Evolutionary conservation across 2,888 invertebrate species (phyloP).

Genomic region (Scaptomyza cyrtandrae): DNA sequence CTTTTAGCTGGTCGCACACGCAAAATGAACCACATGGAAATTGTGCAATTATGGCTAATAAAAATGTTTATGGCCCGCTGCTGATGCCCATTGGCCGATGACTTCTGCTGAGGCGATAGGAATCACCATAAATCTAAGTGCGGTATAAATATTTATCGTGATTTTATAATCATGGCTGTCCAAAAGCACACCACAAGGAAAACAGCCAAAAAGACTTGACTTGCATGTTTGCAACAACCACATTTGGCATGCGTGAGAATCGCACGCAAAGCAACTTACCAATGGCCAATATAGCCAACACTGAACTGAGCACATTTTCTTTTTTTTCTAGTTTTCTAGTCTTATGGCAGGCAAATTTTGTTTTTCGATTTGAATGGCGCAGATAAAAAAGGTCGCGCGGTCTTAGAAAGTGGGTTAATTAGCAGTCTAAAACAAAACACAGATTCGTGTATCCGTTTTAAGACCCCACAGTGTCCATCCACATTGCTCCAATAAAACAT

Average conservation of each 20-base stretch:
- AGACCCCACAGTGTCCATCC: conserved; percentile 24
- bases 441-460: conserved; percentile 15
- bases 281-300: conserved; percentile 22
- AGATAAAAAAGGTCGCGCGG: conserved; percentile 66
- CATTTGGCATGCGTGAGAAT: conserved; percentile 71
- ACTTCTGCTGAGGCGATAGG: conserved; percentile 63
- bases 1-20: conserved; percentile 36
- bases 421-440: conserved; percentile 28
- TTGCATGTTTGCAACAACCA: conserved; percentile 36
- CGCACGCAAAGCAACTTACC: conserved; percentile 49
- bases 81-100: conserved; percentile 60
- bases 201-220: conserved; percentile 31
- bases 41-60: conserved; percentile 73
- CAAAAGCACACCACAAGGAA: conserved; percentile 15
- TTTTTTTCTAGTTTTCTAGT: conserved; percentile 21
- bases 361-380: conserved; percentile 50
- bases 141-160: conserved; percentile 76
- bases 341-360: conserved; percentile 66
- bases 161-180: conserved; percentile 70
- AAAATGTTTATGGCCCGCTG: conserved; percentile 65
- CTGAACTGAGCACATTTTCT: conserved; percentile 38
- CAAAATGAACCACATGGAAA: conserved; percentile 55
- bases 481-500: conserved; percentile 70
- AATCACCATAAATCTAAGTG: conserved; percentile 75
- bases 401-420: conserved; percentile 74